These are phyloP conservation scores for Phytoseiulus persimilis DNA, from an alignment of 2,888 invertebrate genomes.

Conservation along the genomic window DNA sequence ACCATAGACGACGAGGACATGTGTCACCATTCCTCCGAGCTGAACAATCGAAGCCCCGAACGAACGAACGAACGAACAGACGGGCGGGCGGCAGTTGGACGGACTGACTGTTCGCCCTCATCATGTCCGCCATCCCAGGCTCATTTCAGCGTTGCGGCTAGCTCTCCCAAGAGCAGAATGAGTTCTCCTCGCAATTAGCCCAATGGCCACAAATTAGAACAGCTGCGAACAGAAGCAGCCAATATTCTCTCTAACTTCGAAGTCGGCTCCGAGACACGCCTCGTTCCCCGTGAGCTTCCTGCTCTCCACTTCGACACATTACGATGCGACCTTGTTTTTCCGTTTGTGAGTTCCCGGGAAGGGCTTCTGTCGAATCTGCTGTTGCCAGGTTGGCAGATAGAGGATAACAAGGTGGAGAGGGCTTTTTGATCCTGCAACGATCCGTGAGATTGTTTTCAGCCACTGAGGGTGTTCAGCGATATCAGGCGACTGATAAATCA, in stretches of 20 bases:
- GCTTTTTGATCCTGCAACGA: not conserved
- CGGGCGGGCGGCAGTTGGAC: not conserved
- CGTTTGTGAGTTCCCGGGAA: not conserved
- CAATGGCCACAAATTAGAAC: slow-evolving; percentile 37
- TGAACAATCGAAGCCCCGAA: not conserved
- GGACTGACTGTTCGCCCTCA: not conserved
- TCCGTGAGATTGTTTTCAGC: not conserved
- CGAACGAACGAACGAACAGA: not conserved
- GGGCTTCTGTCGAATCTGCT: too few relatives aligned
- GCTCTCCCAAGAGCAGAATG: not conserved
- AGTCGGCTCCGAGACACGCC: not conserved
- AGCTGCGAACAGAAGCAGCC: slow-evolving; percentile 22
- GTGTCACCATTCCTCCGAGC: not conserved
- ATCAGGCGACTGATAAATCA: too few relatives aligned
- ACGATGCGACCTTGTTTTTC: not conserved
- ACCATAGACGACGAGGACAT: not conserved
- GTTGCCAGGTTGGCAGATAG: too few relatives aligned
- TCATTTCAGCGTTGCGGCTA: not conserved
- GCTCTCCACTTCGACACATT: not conserved
- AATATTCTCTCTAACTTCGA: slow-evolving; percentile 21
- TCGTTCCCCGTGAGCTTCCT: not conserved
- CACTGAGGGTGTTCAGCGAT: too few relatives aligned
- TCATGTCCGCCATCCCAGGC: not conserved
- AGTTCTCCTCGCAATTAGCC: not conserved
- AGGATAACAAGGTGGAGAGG: too few relatives aligned